These are phyloP conservation scores for Meteorus sp. DNA, from an alignment of 1,140 invertebrate genomes.

Conservation along the genomic window DNA sequence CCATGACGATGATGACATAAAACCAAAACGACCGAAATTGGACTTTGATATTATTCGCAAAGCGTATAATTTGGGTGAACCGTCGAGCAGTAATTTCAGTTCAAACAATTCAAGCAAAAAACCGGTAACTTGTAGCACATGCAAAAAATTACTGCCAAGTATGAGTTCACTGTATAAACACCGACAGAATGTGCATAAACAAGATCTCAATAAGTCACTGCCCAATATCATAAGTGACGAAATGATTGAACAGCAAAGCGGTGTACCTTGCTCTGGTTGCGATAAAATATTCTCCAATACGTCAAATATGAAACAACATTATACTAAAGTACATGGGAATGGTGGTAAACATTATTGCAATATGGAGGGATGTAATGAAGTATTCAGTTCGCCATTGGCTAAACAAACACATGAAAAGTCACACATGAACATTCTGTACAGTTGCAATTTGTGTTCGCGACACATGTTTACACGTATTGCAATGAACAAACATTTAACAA, in stretches of 20 bases:
- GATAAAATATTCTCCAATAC: constrained; percentile 60
- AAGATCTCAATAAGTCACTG: constrained; percentile 13
- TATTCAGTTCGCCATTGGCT: constrained; percentile 31
- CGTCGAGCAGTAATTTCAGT: not conserved
- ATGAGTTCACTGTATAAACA: constrained; percentile 52
- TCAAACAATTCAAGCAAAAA: constrained; percentile 34
- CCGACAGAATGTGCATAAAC: constrained; percentile 44
- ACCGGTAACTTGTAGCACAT: constrained; percentile 47
- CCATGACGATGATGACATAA: not conserved
- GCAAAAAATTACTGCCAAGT: constrained; percentile 45
- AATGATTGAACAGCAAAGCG: not conserved
- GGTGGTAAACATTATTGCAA: constrained; percentile 26
- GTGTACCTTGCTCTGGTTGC: constrained; percentile 62
- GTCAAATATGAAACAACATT: constrained; percentile 62
- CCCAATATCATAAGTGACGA: constrained; percentile 32
- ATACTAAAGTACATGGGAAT: constrained; percentile 34
- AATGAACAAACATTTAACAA: constrained; percentile 45
- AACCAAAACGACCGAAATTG: constrained; percentile 25
- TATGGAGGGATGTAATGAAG: constrained; percentile 36
- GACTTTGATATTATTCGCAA: constrained; percentile 24
- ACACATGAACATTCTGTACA: constrained; percentile 44
- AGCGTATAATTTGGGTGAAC: constrained; percentile 19
- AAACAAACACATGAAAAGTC: constrained; percentile 35
- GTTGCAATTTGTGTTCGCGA: constrained; percentile 45
- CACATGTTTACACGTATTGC: constrained; percentile 44